Evolutionary conservation across 1,140 invertebrate genomes (phyloP).

Genomic region (Campoletis sonorensis): DNA sequence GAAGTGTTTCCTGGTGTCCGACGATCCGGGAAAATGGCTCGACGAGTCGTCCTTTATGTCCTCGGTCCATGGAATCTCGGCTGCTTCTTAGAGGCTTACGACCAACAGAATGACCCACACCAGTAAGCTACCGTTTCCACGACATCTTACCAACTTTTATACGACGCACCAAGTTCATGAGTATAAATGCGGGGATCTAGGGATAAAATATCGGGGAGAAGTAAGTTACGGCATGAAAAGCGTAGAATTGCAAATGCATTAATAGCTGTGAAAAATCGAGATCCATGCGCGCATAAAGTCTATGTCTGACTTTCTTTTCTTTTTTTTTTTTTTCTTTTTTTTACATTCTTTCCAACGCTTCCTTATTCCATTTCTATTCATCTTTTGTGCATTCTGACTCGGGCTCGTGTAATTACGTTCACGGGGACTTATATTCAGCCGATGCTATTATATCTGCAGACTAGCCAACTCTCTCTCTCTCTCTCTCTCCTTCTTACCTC

Average conservation of each 20-base stretch:
- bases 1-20: background rate
- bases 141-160: conserved; percentile 47
- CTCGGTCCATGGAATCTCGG: conserved; percentile 44
- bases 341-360: background rate
- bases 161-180: conserved; percentile 8
- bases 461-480: conserved; percentile 10
- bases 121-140: conserved; percentile 20
- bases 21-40: conserved; percentile 38
- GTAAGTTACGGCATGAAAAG: background rate
- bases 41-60: conserved; percentile 41
- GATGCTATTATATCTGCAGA: conserved; percentile 46
- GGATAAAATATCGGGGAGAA: background rate
- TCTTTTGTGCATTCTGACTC: conserved; percentile 36
- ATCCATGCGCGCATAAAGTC: conserved; percentile 47
- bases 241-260: conserved; percentile 50
- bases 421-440: conserved; percentile 42
- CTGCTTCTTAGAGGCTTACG: conserved; percentile 40
- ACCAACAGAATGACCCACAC: conserved; percentile 29
- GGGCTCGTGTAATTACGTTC: conserved; percentile 49
- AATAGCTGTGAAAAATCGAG: conserved; percentile 38
- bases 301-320: conserved; percentile 13
- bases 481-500: conserved; percentile 16
- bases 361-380: conserved; percentile 27
- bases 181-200: background rate
- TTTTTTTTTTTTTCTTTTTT: background rate